Conservation (phyloP, 2,113 vertebrate genomes). For the Phycodurus eques region DNA sequence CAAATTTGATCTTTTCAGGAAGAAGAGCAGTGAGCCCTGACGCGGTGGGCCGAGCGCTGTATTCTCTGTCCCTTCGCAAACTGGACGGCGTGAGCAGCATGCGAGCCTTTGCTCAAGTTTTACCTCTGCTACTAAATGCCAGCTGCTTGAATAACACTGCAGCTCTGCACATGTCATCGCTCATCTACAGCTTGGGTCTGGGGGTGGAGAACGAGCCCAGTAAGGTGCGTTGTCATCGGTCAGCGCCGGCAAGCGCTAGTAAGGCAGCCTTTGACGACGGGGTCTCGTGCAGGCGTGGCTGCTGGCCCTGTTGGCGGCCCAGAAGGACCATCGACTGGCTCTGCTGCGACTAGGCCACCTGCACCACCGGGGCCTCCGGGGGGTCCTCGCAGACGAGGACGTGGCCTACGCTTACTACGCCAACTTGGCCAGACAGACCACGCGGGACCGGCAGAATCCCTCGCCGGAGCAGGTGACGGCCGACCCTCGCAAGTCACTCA, state of each 20-base stretch:
- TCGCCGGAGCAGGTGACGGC: constrained; percentile 66
- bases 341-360: constrained; percentile 72
- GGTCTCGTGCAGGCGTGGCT: constrained; percentile 63
- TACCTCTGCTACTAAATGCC: constrained; percentile 72
- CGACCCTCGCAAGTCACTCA: not conserved
- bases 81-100: constrained; percentile 35
- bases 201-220: constrained; percentile 54
- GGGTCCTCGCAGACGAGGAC: constrained; percentile 56
- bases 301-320: constrained; percentile 71
- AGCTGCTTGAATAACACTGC: constrained; percentile 70
- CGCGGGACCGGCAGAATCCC: constrained; percentile 56
- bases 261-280: too few relatives aligned
- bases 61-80: constrained; percentile 55
- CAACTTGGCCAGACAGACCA: constrained; percentile 74
- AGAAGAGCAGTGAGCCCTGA: constrained; percentile 24
- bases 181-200: constrained; percentile 69
- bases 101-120: constrained; percentile 38
- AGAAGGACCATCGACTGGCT: constrained; percentile 70
- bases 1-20: constrained; percentile 42
- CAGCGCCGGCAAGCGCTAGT: not conserved
- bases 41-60: constrained; percentile 64
- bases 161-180: constrained; percentile 69
- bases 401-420: constrained; percentile 77
- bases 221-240: constrained; percentile 59
- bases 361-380: constrained; percentile 66